Evolutionary conservation across 64 coral and sea anemone genomes (phyloP).

Genomic region (Stichodactyla helianthus): DNA sequence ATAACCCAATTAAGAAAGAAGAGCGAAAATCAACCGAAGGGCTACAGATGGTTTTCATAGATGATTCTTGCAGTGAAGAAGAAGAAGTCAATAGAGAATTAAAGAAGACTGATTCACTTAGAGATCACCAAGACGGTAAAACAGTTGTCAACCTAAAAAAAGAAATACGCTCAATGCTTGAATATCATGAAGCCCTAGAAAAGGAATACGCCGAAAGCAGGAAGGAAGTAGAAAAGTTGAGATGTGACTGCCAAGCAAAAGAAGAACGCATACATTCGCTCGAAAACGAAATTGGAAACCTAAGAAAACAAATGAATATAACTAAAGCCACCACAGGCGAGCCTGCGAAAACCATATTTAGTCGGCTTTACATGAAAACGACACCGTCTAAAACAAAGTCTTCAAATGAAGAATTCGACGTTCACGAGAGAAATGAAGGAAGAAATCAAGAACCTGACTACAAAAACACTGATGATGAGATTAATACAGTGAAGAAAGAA

Average conservation of each 20-base stretch:
- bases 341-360: neutral
- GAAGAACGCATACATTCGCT: neutral
- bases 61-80: neutral
- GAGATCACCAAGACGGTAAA: conserved; percentile 32
- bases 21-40: conserved; percentile 3
- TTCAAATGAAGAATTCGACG: neutral
- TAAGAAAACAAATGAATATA: conserved; percentile 3
- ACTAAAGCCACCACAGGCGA: neutral
- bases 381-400: neutral
- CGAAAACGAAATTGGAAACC: conserved; percentile 9
- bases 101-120: conserved; percentile 25
- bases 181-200: conserved; percentile 73
- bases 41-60: conserved; percentile 18
- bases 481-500: conserved; percentile 37
- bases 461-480: conserved; percentile 36
- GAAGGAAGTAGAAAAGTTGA: conserved; percentile 29
- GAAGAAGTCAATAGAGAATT: conserved; percentile 30
- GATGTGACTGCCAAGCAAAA: conserved; percentile 11
- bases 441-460: conserved; percentile 9
- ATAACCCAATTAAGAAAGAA: conserved; percentile 12
- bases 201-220: conserved; percentile 60
- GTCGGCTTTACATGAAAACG: neutral
- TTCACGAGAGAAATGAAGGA: conserved; percentile 21
- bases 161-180: conserved; percentile 56
- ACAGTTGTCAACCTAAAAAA: conserved; percentile 43